Base-by-base conservation (phyloP, 2,888 invertebrate genomes). In the Tuberolachnus salignus region DNA sequence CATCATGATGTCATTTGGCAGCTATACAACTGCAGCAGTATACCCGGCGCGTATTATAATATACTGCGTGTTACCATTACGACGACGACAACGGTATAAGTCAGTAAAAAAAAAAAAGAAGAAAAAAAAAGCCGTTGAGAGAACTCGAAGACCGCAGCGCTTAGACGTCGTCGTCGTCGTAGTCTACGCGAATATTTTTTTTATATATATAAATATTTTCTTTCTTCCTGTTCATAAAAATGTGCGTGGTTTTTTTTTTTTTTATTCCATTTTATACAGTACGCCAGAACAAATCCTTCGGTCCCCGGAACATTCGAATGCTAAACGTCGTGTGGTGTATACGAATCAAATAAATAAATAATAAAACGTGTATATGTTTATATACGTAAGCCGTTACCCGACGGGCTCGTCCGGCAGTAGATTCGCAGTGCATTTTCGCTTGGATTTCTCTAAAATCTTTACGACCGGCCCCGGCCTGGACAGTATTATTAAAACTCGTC, bases 1-100 rank as follows among this genome's bases (percentile, higher is more conserved):
- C 34, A 21, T 34, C 34, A 16, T 42, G 53, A 69, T 42, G 55
- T 55, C 55, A 55, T 69, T 69, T 69, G 69, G 69, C 69, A 69
- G 19, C 53, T 16, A n/a, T 21, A 67, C 51, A 67, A 67, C 59
- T 13, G 49, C 49, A 16, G 34, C 34, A 6, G 34, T 34, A 34
- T 34, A 34, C 34, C 3, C 34, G 3, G 3, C 34, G 34, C 34
- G 34, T 34, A 34, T 34, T 34, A 34, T 34, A 34, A 63, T 63
- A 42, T 19, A 19, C 44, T 44, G 66, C 34, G 34, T 21, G 49
- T 46, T 10, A 16, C 49, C 4, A 23, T 49, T n/a, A n/a, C 46
- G 1, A n/a, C n/a, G n/a, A n/a, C n/a, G n/a, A n/a, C n/a, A n/a
- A n/a, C n/a, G n/a, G n/a, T n/a, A n/a, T 8, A 51, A 51, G 34